Conservation (phyloP, 2,113 vertebrate genomes). For the Ptyas mucosa region DNA sequence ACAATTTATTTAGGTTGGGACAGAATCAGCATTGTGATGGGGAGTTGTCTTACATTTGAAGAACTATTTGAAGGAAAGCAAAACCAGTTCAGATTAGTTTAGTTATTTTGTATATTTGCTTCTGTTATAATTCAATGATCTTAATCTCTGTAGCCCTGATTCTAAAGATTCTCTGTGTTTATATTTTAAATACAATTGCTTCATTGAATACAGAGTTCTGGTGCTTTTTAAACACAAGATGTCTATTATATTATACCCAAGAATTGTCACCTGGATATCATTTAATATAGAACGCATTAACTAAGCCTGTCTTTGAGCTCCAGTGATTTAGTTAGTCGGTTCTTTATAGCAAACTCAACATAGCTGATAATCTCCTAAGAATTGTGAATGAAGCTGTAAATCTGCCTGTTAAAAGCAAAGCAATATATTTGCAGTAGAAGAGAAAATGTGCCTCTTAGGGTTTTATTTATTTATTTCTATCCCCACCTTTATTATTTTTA, state of each 20-base stretch:
- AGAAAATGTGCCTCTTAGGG: neutral
- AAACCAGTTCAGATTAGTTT: constrained; percentile 3
- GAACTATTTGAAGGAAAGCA: constrained; percentile 37
- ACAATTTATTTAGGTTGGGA: constrained; percentile 29
- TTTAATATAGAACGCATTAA: neutral
- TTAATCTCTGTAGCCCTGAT: neutral
- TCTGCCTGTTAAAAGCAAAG: neutral
- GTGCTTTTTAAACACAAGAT: neutral
- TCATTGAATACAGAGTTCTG: neutral
- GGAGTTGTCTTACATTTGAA: constrained; percentile 35
- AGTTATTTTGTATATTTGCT: neutral
- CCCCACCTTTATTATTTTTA: neutral
- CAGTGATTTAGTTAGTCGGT: neutral
- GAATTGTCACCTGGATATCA: neutral
- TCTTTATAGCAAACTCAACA: constrained; percentile 12
- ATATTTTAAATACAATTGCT: neutral
- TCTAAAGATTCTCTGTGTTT: neutral
- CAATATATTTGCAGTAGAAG: neutral
- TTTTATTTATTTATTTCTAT: neutral
- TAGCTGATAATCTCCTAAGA: constrained; percentile 12
- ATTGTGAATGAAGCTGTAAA: neutral
- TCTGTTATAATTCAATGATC: neutral
- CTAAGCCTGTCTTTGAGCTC: neutral
- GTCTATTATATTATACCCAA: neutral
- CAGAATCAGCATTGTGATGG: constrained; percentile 28